Conservation (phyloP, 2,113 vertebrate species). For the Arizona elegans region DNA sequence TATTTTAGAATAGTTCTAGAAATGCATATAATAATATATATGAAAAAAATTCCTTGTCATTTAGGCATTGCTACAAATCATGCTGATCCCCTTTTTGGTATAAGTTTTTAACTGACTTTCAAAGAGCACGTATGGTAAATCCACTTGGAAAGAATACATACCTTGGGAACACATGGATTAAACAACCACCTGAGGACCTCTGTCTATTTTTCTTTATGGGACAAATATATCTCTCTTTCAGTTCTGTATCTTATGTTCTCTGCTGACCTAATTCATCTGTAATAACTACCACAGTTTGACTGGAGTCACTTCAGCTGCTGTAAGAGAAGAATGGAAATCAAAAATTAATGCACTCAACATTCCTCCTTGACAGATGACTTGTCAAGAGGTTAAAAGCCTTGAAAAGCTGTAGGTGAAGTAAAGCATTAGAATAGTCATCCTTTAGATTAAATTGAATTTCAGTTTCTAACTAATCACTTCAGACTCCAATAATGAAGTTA, state of each 20-base stretch:
- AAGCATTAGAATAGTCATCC: constrained; percentile 50
- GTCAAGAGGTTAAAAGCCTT: constrained; percentile 61
- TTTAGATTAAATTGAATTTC: constrained; percentile 49
- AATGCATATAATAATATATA: background rate
- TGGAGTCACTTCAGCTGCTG: constrained; percentile 58
- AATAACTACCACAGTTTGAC: constrained; percentile 62
- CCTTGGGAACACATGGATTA: constrained; percentile 42
- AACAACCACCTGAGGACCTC: constrained; percentile 31
- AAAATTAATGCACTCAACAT: constrained; percentile 62
- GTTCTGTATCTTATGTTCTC: constrained; percentile 50
- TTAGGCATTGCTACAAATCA: background rate
- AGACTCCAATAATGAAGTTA: constrained; percentile 44
- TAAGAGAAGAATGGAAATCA: constrained; percentile 58
- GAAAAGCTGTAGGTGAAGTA: constrained; percentile 51
- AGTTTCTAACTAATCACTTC: constrained; percentile 56
- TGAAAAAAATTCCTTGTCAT: background rate
- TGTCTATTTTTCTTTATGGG: constrained; percentile 36
- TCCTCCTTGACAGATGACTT: constrained; percentile 56
- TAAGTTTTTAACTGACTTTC: background rate
- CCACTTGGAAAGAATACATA: constrained; percentile 47
- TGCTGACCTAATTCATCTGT: constrained; percentile 60
- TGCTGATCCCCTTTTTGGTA: background rate
- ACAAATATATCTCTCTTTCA: constrained; percentile 53
- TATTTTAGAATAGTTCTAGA: background rate
- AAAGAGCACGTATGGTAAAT: background rate